Base-by-base conservation (phyloP, 2,888 invertebrate genomes). In the Plagodis pulveraria region DNA sequence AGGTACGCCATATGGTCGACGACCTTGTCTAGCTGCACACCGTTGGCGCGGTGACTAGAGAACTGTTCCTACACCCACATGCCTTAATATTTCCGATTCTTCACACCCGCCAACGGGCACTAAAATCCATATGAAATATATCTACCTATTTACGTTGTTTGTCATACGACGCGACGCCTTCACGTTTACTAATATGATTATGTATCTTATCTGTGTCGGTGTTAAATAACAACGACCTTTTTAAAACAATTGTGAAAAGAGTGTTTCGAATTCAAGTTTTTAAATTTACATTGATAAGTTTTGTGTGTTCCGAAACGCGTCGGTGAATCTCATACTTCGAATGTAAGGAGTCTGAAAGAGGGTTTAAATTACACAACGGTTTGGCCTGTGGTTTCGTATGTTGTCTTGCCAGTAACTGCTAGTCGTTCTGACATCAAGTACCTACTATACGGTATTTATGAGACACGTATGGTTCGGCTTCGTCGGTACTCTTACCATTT, bases 1-100 rank as follows among this genome's bases (percentile, higher is more conserved):
- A 78, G 80, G 80, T 80, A 81, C 74, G 80, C 86, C 87, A 87
- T 86, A 87, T 87, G 87, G 87, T 82, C 84, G 85, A 68, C 81
- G 87, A 81, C 87, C 87, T 87, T 87, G 87, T 74, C 74, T 77
- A 73, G 68, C 63, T 63, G 59, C 12, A 69, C 10, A 69, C 10
- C 12, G 42, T 38, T 6, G 9, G 71, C 63, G 10, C 66, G 74
- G 84, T 75, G 81, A 85, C 77, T 77, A 81, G 81, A 72, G 62
- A 81, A 80, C 78, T 78, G 81, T 82, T 78, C 75, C 69, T 69
- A 74, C 82, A 77, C 86, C 86, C 76, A 86, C 87, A 77, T 73
- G 63, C 61, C 61, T 61, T 70, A 74, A 70, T 73, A 77, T 81
- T 78, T 80, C 75, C 76, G 75, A 83, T 83, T 81, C 74, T 76